Evolutionary conservation across 2,797 vertebrate species (phyloP).

Genomic region (Lerista edwardsae): DNA sequence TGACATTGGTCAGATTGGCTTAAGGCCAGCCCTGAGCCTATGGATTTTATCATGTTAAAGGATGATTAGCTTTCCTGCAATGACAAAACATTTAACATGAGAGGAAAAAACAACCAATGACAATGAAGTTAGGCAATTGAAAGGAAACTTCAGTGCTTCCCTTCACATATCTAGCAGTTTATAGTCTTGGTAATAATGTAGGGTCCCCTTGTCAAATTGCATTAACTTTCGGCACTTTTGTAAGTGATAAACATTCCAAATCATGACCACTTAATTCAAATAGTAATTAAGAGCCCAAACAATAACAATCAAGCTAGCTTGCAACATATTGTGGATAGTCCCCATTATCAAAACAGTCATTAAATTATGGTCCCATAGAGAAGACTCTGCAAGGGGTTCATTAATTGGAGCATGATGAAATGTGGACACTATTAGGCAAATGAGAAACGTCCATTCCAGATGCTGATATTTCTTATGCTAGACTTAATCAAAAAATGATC

Average conservation of each 20-base stretch:
- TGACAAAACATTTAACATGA: background rate
- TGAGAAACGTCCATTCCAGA: background rate
- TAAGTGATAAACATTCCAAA: slow-evolving; percentile 22
- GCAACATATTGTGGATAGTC: slow-evolving; percentile 22
- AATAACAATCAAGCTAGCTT: slow-evolving; percentile 48
- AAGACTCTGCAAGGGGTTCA: slow-evolving; percentile 14
- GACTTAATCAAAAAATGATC: background rate
- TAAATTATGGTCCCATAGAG: slow-evolving; percentile 38
- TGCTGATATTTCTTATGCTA: background rate
- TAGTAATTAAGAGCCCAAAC: slow-evolving; percentile 40
- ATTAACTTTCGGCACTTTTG: background rate
- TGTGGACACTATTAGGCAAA: background rate
- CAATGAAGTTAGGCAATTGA: background rate
- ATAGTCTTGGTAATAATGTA: slow-evolving; percentile 15
- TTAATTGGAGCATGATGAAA: slow-evolving; percentile 29
- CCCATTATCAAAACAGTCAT: slow-evolving; percentile 16
- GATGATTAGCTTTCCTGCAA: background rate
- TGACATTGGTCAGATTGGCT: no score
- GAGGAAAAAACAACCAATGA: background rate
- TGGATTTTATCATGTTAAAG: slow-evolving; percentile 2
- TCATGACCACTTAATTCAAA: slow-evolving; percentile 37
- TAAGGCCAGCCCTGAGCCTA: no score
- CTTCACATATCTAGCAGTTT: background rate
- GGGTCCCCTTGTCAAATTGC: slow-evolving; percentile 18
- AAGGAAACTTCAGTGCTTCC: slow-evolving; percentile 20